A percentile compares a stretch with the other conserved stretches of the same genome.
Evolutionary conservation across 2,797 vertebrate species (phyloP).

Genomic region (Danio aesculapii): DNA sequence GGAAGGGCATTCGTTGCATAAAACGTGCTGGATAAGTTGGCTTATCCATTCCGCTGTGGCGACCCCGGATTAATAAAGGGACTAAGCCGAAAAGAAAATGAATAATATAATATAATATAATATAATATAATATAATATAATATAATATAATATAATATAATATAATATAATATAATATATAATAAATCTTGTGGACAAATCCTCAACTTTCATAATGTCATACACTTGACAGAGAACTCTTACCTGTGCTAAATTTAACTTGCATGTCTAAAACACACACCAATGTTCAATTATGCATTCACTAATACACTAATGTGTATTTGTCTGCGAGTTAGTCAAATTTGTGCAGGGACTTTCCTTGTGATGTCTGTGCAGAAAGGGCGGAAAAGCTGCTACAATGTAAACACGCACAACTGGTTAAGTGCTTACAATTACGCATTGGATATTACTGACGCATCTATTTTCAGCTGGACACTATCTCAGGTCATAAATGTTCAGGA

Average conservation of each 20-base stretch:
- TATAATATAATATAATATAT: no score
- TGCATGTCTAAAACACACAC: slow-evolving; percentile 34
- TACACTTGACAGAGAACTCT: slow-evolving; percentile 16
- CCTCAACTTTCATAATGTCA: slow-evolving; percentile 15
- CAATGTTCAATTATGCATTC: slow-evolving; percentile 5
- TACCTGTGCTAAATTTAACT: slow-evolving; percentile 45
- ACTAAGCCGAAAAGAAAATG: no score
- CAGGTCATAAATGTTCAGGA: slow-evolving; percentile 15
- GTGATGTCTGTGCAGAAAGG: slow-evolving; percentile 38
- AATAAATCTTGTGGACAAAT: neutral
- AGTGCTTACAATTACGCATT: neutral
- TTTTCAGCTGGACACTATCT: slow-evolving; percentile 7
- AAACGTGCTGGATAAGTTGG: no score
- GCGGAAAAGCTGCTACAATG: slow-evolving; percentile 22
- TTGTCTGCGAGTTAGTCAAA: slow-evolving; percentile 5
- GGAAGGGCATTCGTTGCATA: no score
- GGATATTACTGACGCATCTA: neutral
- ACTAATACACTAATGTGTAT: neutral
- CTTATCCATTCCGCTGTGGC: no score
- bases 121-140: neutral
- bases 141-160: neutral
- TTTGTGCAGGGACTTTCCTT: slow-evolving; percentile 13
- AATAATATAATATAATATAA: neutral
- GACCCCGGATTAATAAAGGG: no score
- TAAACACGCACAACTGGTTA: slow-evolving; percentile 10